Percentiles rank a stretch among this genome's conserved stretches.
Evolutionary conservation across 2,797 vertebrate species (phyloP).

Genomic region (Limnodromus scolopaceus): DNA sequence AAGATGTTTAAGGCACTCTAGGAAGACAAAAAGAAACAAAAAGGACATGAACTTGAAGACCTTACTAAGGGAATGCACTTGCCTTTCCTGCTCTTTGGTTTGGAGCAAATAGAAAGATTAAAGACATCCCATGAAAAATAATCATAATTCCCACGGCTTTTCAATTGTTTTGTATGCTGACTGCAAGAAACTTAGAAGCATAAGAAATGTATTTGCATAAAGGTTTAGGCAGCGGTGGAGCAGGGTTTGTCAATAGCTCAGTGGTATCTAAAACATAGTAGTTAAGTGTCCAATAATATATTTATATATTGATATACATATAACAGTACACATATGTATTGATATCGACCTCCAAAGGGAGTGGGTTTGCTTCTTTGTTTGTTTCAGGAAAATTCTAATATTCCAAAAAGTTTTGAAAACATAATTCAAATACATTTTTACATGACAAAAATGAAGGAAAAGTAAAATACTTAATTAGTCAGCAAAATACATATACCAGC

Average conservation of each 20-base stretch:
- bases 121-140: neutral
- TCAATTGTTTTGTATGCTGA: neutral
- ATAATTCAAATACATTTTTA: neutral
- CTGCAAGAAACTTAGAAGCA: neutral
- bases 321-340: neutral
- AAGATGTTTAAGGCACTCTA: neutral
- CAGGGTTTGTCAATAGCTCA: neutral
- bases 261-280: neutral
- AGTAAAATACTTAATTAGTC: neutral
- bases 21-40: neutral
- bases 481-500: neutral
- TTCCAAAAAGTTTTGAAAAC: neutral
- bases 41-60: neutral
- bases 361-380: neutral
- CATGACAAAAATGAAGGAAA: neutral
- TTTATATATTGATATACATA: neutral
- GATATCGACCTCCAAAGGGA: neutral
- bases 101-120: neutral
- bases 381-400: neutral
- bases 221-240: rapidly evolving
- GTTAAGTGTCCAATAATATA: neutral
- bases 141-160: neutral
- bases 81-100: neutral
- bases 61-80: neutral
- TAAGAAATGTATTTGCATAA: neutral